Conservation (phyloP, 2,113 vertebrate genomes). For the Dryoscopus gambensis region DNA sequence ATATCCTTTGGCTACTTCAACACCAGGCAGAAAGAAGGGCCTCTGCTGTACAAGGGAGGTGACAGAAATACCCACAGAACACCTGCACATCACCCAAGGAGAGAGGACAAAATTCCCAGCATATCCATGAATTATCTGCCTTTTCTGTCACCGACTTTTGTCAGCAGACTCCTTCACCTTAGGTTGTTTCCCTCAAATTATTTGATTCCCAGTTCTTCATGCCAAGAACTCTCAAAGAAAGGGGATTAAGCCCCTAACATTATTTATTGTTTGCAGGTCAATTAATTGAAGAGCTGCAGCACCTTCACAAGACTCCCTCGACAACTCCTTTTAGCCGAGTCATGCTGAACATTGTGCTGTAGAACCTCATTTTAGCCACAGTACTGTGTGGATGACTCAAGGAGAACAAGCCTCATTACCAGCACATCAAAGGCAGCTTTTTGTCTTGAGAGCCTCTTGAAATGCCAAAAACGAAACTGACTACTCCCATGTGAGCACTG, state of each 20-base stretch:
- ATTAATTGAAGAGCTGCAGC: neutral
- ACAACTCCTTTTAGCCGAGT: neutral
- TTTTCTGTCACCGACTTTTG: neutral
- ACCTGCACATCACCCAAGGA: neutral
- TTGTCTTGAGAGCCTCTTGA: neutral
- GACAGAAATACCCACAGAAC: neutral
- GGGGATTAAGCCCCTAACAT: neutral
- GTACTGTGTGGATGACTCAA: neutral
- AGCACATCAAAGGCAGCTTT: neutral
- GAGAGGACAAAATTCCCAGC: neutral
- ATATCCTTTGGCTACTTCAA: neutral
- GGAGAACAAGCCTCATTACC: neutral
- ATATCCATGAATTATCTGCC: neutral
- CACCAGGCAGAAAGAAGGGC: neutral
- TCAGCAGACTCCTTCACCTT: neutral
- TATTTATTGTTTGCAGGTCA: neutral
- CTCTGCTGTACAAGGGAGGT: neutral
- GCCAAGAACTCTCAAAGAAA: neutral
- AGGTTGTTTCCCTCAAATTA: neutral
- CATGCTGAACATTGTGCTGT: neutral
- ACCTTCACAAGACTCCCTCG: neutral
- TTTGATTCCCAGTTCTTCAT: neutral
- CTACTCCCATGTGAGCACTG: neutral
- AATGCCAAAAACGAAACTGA: neutral
- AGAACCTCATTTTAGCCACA: neutral